Conservation (phyloP, 2,113 vertebrate species). For the Labeo catla region DNA sequence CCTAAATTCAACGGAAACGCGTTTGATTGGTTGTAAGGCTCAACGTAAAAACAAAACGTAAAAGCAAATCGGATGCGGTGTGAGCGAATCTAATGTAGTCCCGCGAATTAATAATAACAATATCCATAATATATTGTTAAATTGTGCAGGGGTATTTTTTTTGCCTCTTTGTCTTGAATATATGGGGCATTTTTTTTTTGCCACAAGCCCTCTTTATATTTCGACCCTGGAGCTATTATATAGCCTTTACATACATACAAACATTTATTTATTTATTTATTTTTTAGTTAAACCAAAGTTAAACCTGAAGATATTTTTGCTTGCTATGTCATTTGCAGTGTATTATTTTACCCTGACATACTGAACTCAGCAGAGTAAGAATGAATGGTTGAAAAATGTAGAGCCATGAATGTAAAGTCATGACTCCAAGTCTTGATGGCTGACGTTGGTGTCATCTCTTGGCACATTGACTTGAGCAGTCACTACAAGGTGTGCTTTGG, state of each 20-base stretch:
- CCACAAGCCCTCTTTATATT: no score
- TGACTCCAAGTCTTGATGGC: background rate
- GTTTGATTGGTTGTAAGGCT: no score
- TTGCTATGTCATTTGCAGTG: background rate
- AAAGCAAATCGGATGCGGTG: no score
- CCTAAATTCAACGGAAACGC: no score
- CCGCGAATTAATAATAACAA: no score
- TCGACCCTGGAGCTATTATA: background rate
- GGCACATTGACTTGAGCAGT: conserved; percentile 3
- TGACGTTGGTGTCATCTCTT: background rate
- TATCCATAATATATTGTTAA: no score
- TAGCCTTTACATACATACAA: background rate
- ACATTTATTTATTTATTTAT: background rate
- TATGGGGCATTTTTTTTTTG: no score
- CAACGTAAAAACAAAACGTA: no score
- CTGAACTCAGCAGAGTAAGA: background rate
- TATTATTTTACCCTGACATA: background rate
- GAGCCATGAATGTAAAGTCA: no score
- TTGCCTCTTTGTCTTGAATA: no score
- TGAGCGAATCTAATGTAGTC: no score
- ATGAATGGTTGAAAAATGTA: background rate
- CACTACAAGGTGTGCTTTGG: background rate
- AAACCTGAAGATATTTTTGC: background rate
- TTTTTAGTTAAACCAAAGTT: background rate
- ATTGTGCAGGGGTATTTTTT: no score